Evolutionary conservation across 2,888 invertebrate genomes (phyloP), one percentile per base, ranked within the genome.

Genomic region (Pheosia gnoma): DNA sequence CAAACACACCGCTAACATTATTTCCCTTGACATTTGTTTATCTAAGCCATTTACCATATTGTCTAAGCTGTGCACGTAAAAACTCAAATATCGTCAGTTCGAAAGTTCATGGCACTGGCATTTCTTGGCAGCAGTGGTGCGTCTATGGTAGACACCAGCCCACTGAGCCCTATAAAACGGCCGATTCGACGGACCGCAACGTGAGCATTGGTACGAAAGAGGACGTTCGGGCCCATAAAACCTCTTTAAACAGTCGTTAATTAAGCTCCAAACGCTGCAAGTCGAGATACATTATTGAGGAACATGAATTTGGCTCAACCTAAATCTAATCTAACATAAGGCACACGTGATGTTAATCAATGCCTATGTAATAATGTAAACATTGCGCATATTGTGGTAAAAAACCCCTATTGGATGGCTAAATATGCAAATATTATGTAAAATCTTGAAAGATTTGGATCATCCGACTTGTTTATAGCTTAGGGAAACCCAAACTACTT

Each of bases 91-190:
- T 38, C 66, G 58, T 59, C 59, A 53, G 60, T 67, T 66, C 62
- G 45, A 77, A 80, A 78, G 80, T 80, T 80, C 78, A 78, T 62
- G 71, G 68, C 69, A 68, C 62, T 81, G 82, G 68, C 83, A 83
- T 84, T 84, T 81, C 60, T 69, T 68, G 58, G 59, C 65, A 68
- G 59, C 51, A 58, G 56, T 51, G 61, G 60, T 64, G 62, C 51
- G 60, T 52, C 57, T 66, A 54, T 37, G 56, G 57, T 49, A 52
- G 9, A 11, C 52, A 25, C 25, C 25, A 25, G 25, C 25, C 77
- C 65, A 71, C 74, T 74, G 75, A 73, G 60, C 62, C 65, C 67
- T 67, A 78, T 82, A 79, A 81, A 82, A 77, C 66, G 57, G 67
- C 65, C 69, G 74, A 81, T 80, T 78, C 63, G 65, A 56, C 66